Evolutionary conservation across 2,888 invertebrate species (phyloP).

Genomic region (Euplagia quadripunctaria): DNA sequence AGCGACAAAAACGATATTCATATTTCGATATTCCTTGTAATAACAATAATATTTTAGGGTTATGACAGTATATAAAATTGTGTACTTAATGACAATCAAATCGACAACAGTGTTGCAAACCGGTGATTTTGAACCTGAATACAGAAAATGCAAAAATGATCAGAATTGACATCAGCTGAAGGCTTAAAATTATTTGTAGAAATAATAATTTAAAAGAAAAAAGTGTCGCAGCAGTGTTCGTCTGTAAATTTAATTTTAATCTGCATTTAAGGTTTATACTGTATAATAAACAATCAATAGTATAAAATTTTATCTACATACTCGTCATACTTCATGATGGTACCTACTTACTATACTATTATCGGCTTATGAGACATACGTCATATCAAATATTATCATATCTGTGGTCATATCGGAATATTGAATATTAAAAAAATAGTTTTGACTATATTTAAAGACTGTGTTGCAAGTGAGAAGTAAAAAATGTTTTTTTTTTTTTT

Average conservation of each 20-base stretch:
- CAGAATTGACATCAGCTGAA: background rate
- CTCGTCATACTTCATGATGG: too few relatives aligned
- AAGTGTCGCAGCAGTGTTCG: background rate
- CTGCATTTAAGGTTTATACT: background rate
- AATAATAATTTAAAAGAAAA: background rate
- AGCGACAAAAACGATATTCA: slow-evolving; percentile 12
- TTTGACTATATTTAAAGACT: too few relatives aligned
- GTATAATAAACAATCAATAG: too few relatives aligned
- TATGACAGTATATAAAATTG: slow-evolving; percentile 16
- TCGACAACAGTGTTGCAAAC: background rate
- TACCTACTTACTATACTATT: too few relatives aligned
- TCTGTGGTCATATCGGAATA: too few relatives aligned
- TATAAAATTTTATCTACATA: too few relatives aligned
- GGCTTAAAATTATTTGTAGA: background rate
- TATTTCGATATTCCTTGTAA: slow-evolving; percentile 15
- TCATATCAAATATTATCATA: too few relatives aligned
- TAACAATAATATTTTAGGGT: slow-evolving; percentile 18
- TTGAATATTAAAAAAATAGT: too few relatives aligned
- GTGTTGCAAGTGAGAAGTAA: too few relatives aligned
- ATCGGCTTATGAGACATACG: too few relatives aligned
- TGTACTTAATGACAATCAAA: slow-evolving; percentile 15
- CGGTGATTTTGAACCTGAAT: background rate
- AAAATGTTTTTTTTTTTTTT: too few relatives aligned
- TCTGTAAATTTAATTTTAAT: background rate
- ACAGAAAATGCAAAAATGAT: background rate